Percentiles rank a stretch among this genome's conserved stretches.
These are phyloP conservation scores for Misgurnus mizolepis DNA, from an alignment of 2,113 vertebrate genomes.

Conservation along the genomic window DNA sequence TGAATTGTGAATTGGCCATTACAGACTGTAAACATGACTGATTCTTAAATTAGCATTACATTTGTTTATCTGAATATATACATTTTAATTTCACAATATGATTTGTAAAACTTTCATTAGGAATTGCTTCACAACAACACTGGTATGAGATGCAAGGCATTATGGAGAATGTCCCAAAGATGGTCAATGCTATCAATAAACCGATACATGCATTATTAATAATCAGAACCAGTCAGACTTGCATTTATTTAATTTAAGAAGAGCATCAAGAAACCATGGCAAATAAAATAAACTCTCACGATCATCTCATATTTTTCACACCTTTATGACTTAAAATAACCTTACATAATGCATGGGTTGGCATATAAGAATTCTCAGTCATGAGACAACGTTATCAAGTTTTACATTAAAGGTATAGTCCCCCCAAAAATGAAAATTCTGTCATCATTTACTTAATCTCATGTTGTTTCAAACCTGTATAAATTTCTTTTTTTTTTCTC, in stretches of 20 bases:
- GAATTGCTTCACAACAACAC: too few relatives aligned
- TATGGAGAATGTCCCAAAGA: background rate
- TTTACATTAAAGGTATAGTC: background rate
- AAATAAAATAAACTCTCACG: conserved; percentile 20
- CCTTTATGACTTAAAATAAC: conserved; percentile 61
- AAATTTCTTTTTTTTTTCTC: too few relatives aligned
- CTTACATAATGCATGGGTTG: conserved; percentile 67
- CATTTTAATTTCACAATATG: too few relatives aligned
- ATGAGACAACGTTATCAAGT: conserved; percentile 1
- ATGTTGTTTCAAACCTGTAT: too few relatives aligned
- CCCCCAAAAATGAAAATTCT: too few relatives aligned
- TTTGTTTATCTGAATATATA: too few relatives aligned
- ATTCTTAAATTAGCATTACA: background rate
- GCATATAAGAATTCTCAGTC: conserved; percentile 62
- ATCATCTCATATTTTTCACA: conserved; percentile 33
- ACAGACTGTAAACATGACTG: background rate
- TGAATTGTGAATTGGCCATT: background rate
- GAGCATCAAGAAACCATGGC: background rate
- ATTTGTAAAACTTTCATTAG: background rate
- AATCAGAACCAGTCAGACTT: conserved; percentile 5
- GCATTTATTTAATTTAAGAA: conserved; percentile 27
- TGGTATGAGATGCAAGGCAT: too few relatives aligned
- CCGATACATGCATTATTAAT: background rate
- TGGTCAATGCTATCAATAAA: background rate
- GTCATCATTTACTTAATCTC: too few relatives aligned